Evolutionary conservation across 2,888 invertebrate species (phyloP).

Genomic region (Hetaerina titia): DNA sequence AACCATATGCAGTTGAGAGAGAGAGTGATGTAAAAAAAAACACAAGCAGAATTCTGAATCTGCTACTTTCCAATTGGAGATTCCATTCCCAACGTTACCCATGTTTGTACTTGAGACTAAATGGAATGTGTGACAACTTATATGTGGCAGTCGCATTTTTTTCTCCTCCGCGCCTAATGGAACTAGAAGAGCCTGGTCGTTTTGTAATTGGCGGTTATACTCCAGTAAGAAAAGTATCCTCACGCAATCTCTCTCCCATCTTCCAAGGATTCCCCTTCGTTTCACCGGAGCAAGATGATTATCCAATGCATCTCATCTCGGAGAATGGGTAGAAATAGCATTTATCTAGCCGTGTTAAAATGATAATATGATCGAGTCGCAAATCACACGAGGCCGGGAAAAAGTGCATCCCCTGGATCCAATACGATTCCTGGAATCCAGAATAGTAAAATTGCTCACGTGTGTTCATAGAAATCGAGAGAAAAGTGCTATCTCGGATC

Average conservation of each 20-base stretch:
- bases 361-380: neutral
- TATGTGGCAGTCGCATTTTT: neutral
- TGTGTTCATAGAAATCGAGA: neutral
- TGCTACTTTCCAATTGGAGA: neutral
- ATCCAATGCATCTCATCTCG: neutral
- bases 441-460: neutral
- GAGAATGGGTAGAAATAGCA: neutral
- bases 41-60: neutral
- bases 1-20: neutral
- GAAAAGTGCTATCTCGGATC: neutral
- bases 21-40: neutral
- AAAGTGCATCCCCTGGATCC: neutral
- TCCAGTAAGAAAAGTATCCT: neutral
- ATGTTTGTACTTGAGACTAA: neutral
- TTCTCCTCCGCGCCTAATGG: neutral
- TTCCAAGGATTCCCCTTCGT: neutral
- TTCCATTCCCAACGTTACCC: neutral
- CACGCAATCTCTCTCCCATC: neutral
- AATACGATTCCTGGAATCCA: neutral
- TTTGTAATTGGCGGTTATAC: neutral
- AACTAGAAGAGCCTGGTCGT: neutral
- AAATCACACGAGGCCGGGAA: neutral
- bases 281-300: neutral
- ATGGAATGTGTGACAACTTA: neutral
- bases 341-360: neutral